Conservation (phyloP, 2,797 vertebrate species). For the Hybognathus amarus region DNA sequence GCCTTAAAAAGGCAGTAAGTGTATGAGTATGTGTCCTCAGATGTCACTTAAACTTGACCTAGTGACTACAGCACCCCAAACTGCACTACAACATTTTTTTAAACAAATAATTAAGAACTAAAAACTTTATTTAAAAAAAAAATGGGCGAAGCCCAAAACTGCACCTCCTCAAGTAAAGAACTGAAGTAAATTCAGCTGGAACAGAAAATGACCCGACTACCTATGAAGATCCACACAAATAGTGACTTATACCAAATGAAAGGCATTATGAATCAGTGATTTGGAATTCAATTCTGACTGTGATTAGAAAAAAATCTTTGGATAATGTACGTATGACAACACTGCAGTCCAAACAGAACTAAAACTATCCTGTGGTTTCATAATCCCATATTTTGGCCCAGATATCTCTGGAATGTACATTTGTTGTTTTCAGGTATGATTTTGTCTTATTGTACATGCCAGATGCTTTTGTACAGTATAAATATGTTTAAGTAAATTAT, state of each 20-base stretch:
- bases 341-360: slow-evolving; percentile 14
- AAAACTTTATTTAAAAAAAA: slow-evolving; percentile 7
- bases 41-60: slow-evolving; percentile 39
- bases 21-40: slow-evolving; percentile 19
- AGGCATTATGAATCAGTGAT: slow-evolving; percentile 24
- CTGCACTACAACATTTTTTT: slow-evolving; percentile 53
- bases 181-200: slow-evolving; percentile 19
- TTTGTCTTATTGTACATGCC: slow-evolving; percentile 61
- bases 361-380: slow-evolving; percentile 19
- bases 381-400: slow-evolving; percentile 41
- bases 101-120: not conserved
- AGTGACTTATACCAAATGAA: slow-evolving; percentile 19
- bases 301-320: slow-evolving; percentile 1
- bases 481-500: slow-evolving; percentile 62
- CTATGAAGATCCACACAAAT: slow-evolving; percentile 56
- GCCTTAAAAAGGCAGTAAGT: slow-evolving; percentile 60
- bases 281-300: not conserved
- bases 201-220: slow-evolving; percentile 33
- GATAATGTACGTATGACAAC: not conserved
- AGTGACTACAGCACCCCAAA: slow-evolving; percentile 31
- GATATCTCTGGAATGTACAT: slow-evolving; percentile 46
- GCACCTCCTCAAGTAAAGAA: slow-evolving; percentile 40
- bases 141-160: slow-evolving; percentile 24
- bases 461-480: slow-evolving; percentile 60
- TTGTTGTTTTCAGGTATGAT: slow-evolving; percentile 53